Base-by-base conservation (phyloP, 2,113 vertebrate species). In the Oreocharis arfaki region DNA sequence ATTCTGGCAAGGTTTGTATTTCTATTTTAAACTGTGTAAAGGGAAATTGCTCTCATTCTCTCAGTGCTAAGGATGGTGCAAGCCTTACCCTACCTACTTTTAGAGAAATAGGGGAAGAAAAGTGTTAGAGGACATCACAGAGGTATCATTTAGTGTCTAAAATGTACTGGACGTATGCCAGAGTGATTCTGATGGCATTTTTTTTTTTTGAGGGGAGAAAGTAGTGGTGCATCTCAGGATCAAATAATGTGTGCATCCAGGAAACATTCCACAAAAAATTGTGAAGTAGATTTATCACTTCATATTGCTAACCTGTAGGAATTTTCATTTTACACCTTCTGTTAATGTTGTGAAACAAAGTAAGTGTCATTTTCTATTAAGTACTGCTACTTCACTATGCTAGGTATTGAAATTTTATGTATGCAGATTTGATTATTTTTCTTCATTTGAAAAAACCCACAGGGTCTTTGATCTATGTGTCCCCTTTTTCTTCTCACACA, bases 1-100 rank as follows among this genome's bases (percentile, higher is more conserved):
- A 87, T 86, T 93, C 93, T 96, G 94, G 93, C 95, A 95, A 81
- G 84, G 50, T 92, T 89, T 95, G 67, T 75, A 39, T 80, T 97
- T 96, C 97, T 97, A 95, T 97, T 97, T 97, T 97, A 95, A 96
- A 92, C 90, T 42, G 70, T 33, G 82, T 69, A 79, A 96, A 96
- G 81, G 87, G 95, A 97, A 97, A 96, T 91, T 83, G 75, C 68
- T 91, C 21, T 84, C 90, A 76, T 91, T 79, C 90, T 93, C 64
- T 80, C 83, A 84, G 67, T 79, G 84, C 88, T 85, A 86, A 88
- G 84, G 74, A 81, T 70, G 69, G 88, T 84, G 77, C 76, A 79
- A 92, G 74, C 77, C 44, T 95, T 81, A 56, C 87, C 76, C 61
- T 95, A 33, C 60, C 84, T 95, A 53, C 86, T 85, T 90, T 90